Conservation (phyloP, 2,797 vertebrate species). For the Brachyrhaphis roseni region DNA sequence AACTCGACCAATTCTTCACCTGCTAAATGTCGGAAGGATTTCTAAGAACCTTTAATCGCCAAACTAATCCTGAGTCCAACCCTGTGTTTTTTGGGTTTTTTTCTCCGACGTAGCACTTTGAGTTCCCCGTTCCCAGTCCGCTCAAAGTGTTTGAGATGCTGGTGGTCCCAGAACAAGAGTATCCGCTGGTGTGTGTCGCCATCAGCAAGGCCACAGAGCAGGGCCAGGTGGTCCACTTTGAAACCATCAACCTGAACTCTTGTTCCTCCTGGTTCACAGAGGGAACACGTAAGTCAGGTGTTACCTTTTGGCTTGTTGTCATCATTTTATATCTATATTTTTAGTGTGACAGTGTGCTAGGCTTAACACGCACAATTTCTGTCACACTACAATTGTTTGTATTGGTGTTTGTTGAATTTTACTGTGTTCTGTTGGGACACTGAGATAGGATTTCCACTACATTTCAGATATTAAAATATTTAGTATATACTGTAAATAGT, state of each 20-base stretch:
- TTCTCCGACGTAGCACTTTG: constrained; percentile 88
- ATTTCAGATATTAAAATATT: neutral
- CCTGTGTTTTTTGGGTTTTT: neutral
- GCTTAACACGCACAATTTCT: neutral
- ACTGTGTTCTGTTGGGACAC: neutral
- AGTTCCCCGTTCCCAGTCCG: constrained; percentile 95
- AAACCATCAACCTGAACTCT: constrained; percentile 99
- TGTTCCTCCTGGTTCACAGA: constrained; percentile 99
- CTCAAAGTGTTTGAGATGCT: constrained; percentile 98
- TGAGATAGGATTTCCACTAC: neutral
- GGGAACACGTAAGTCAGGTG: constrained; percentile 85
- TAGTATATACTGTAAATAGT: neutral
- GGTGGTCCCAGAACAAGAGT: constrained; percentile 97
- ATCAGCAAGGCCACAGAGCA: constrained; percentile 88
- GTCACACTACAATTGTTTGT: neutral
- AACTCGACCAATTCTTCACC: neutral
- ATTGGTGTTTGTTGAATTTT: neutral
- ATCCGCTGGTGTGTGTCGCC: constrained; percentile 96
- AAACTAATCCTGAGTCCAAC: neutral
- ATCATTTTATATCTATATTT: neutral
- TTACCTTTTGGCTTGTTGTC: neutral
- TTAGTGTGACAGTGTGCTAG: neutral
- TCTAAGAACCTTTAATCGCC: neutral
- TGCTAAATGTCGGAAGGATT: neutral
- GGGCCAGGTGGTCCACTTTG: constrained; percentile 93